These are phyloP conservation scores for Proteles cristata DNA, from an alignment of 2,113 vertebrate species.

Conservation along the genomic window DNA sequence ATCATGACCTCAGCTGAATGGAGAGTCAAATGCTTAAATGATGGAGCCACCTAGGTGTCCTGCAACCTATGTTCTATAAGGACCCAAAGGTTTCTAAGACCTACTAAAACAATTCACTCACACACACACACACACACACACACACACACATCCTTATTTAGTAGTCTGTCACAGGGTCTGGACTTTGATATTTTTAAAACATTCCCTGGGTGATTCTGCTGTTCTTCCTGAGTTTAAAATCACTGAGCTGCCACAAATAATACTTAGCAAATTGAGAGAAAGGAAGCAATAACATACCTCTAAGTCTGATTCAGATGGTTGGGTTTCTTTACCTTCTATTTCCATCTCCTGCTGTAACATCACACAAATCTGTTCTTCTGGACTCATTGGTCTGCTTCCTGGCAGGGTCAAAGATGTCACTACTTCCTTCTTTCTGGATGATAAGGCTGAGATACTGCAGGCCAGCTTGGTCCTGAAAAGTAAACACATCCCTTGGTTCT, in stretches of 20 bases:
- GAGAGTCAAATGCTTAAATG: too few species aligned
- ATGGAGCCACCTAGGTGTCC: too few species aligned
- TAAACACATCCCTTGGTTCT: background rate
- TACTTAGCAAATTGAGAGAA: background rate
- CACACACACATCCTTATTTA: background rate
- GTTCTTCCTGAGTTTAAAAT: background rate
- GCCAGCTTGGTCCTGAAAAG: conserved; percentile 27
- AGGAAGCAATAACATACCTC: conserved; percentile 83
- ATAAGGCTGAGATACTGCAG: background rate
- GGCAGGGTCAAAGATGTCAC: background rate
- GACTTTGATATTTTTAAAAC: background rate
- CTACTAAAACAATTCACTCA: background rate
- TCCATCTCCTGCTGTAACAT: conserved; percentile 88
- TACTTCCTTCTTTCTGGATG: background rate
- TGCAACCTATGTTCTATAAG: background rate
- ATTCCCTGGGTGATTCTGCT: background rate
- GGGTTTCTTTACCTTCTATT: conserved; percentile 71
- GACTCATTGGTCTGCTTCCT: conserved; percentile 87
- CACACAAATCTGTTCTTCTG: conserved; percentile 89
- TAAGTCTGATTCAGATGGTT: conserved; percentile 87
- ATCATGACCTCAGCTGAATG: too few species aligned
- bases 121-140: background rate
- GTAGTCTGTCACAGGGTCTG: background rate
- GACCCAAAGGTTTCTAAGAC: background rate
- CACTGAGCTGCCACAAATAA: background rate